Conservation (phyloP, 2,797 vertebrate genomes). For the Pogonophryne albipinna region DNA sequence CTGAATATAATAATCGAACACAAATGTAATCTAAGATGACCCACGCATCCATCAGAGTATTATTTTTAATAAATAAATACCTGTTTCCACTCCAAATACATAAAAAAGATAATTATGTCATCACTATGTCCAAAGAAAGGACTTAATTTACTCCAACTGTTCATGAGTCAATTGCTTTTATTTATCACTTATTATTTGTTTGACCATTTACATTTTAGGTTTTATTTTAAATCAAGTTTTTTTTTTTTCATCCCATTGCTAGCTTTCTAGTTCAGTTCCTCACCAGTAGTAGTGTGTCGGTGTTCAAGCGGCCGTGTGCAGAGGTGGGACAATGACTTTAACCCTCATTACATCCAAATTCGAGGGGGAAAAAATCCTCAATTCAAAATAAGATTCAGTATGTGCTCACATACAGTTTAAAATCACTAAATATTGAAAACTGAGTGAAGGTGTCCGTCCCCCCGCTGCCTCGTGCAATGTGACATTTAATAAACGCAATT, state of each 20-base stretch:
- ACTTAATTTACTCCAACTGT: conserved; percentile 16
- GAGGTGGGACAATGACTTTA: conserved; percentile 58
- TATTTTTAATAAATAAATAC: not conserved
- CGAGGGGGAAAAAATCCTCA: too few species aligned
- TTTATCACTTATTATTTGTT: conserved; percentile 70
- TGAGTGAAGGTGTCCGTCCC: not conserved
- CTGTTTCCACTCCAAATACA: conserved; percentile 7
- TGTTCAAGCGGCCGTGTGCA: conserved; percentile 67
- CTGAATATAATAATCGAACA: not conserved
- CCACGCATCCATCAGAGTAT: conserved; percentile 4
- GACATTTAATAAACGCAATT: not conserved
- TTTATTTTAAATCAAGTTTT: conserved; percentile 48
- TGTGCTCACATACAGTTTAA: not conserved
- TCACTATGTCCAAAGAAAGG: not conserved
- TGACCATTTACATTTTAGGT: conserved; percentile 31
- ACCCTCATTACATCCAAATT: conserved; percentile 24
- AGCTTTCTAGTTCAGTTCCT: conserved; percentile 82
- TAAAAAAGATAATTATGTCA: not conserved
- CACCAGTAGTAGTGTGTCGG: conserved; percentile 75
- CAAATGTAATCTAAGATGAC: not conserved
- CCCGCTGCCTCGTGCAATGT: conserved; percentile 2
- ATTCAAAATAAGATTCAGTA: not conserved
- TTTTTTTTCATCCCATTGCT: conserved; percentile 31
- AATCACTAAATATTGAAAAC: not conserved
- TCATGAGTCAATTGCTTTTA: conserved; percentile 72